Evolutionary conservation across 2,888 invertebrate species (phyloP).

Genomic region (Tanypteryx hageni): DNA sequence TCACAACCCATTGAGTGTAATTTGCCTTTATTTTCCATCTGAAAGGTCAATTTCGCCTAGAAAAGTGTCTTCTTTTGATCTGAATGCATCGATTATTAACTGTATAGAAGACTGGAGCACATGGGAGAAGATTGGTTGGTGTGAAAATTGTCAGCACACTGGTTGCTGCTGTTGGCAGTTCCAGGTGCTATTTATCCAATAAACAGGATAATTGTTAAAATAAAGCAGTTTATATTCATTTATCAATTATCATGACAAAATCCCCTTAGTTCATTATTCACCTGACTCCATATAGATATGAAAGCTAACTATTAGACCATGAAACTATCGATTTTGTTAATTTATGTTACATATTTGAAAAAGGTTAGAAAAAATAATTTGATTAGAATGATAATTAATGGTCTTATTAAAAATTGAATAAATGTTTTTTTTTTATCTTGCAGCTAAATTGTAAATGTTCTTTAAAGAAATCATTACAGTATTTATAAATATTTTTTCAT

Average conservation of each 20-base stretch:
- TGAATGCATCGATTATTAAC: constrained; percentile 64
- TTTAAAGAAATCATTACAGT: too few species aligned
- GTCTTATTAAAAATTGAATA: too few species aligned
- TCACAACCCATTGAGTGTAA: constrained; percentile 59
- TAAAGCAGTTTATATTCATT: constrained; percentile 20
- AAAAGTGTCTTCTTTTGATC: constrained; percentile 47
- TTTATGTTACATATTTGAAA: too few species aligned
- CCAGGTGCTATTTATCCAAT: constrained; percentile 62
- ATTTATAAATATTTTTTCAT: too few species aligned
- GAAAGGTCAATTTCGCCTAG: constrained; percentile 45
- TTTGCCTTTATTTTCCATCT: constrained; percentile 60
- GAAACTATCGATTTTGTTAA: too few species aligned
- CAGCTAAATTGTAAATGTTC: too few species aligned
- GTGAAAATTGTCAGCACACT: constrained; percentile 60
- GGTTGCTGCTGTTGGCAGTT: constrained; percentile 55
- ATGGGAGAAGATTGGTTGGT: constrained; percentile 60
- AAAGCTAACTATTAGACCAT: too few species aligned
- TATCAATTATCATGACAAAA: not conserved
- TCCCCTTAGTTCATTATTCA: not conserved
- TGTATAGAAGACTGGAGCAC: constrained; percentile 62
- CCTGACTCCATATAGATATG: too few species aligned
- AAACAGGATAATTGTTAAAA: constrained; percentile 62
- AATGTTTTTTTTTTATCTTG: too few species aligned
- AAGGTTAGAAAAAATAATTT: too few species aligned
- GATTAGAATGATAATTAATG: too few species aligned